phyloP scores from a whole-genome alignment of 2,888 invertebrate genomes.

The Creontiades dilutus region DNA sequence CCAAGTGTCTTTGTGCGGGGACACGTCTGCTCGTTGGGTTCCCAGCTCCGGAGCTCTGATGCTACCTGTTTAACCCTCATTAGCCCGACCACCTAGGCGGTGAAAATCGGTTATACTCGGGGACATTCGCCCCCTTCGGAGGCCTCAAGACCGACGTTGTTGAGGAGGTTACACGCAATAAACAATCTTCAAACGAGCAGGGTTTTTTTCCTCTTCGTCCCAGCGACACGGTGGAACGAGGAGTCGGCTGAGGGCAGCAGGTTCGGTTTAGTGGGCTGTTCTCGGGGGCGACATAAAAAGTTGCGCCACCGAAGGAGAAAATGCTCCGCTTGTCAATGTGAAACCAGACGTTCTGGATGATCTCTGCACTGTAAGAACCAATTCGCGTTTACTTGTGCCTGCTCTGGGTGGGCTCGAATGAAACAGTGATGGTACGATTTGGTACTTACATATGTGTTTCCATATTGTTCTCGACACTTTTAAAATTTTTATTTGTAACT shows the following conservation, averaged over 20 bases:
- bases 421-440: too few relatives aligned
- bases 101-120: neutral
- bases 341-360: too few relatives aligned
- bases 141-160: neutral
- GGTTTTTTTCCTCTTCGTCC: neutral
- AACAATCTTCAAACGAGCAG: constrained; percentile 43
- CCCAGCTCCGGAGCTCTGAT: constrained; percentile 30
- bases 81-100: constrained; percentile 48
- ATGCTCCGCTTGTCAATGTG: too few relatives aligned
- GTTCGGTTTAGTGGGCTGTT: neutral
- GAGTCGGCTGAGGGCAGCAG: neutral
- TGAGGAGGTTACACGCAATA: constrained; percentile 46
- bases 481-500: too few relatives aligned
- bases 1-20: constrained; percentile 68
- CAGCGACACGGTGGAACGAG: neutral
- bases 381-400: too few relatives aligned
- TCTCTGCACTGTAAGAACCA: too few relatives aligned
- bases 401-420: too few relatives aligned
- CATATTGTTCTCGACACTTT: too few relatives aligned
- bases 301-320: neutral
- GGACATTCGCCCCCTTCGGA: neutral
- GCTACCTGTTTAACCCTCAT: constrained; percentile 55
- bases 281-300: neutral
- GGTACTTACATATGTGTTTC: too few relatives aligned
- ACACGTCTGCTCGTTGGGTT: constrained; percentile 52